These are phyloP conservation scores for Hylia prasina DNA, from an alignment of 2,113 vertebrate genomes.

Conservation along the genomic window DNA sequence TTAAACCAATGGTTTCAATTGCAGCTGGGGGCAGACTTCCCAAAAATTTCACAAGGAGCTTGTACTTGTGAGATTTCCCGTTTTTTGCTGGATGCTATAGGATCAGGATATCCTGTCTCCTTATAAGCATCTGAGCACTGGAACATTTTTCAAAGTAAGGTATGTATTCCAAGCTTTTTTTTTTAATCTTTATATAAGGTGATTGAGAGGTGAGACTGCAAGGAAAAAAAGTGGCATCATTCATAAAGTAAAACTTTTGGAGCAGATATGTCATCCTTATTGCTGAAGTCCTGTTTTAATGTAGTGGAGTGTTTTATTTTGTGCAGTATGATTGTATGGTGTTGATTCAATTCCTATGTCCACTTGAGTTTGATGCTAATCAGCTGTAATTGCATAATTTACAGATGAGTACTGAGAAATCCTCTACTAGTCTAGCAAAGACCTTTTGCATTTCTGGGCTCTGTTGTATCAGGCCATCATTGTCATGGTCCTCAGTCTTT, in stretches of 20 bases:
- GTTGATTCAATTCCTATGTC: slow-evolving; percentile 19
- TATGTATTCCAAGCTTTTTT: not conserved
- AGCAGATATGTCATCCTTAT: not conserved
- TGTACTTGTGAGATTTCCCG: not conserved
- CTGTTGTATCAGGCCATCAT: slow-evolving; percentile 32
- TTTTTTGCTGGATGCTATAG: not conserved
- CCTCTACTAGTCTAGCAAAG: not conserved
- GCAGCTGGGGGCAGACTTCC: not conserved
- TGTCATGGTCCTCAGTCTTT: slow-evolving; percentile 31
- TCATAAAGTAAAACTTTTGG: not conserved
- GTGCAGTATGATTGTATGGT: not conserved
- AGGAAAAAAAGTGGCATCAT: accelerated
- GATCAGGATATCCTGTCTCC: not conserved
- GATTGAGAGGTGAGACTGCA: not conserved
- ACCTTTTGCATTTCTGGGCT: slow-evolving; percentile 2
- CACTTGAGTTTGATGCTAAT: slow-evolving; percentile 40
- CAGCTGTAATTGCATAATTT: slow-evolving; percentile 57
- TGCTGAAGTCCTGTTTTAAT: not conserved
- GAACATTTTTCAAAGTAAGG: not conserved
- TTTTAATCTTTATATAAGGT: not conserved
- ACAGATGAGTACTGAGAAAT: slow-evolving; percentile 40
- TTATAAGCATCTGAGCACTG: not conserved
- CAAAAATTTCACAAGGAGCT: not conserved
- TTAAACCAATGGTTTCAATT: not conserved
- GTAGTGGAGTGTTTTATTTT: not conserved